phyloP scores from a whole-genome alignment of 2,113 vertebrate genomes.

The Trogon surrucura region DNA sequence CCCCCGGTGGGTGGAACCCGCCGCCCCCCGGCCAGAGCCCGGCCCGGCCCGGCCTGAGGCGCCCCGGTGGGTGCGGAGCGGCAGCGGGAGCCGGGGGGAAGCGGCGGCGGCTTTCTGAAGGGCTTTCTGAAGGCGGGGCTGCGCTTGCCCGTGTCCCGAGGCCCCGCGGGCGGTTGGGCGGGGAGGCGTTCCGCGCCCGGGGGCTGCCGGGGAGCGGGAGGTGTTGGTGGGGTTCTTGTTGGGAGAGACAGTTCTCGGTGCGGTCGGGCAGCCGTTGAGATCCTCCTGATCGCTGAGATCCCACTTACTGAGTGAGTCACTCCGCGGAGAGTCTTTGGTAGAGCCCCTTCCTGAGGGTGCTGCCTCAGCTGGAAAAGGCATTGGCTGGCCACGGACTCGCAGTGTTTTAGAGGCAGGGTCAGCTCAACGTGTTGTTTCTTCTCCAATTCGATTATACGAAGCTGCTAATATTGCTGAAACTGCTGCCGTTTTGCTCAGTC shows the following conservation, averaged over 20 bases:
- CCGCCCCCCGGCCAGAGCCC: background rate
- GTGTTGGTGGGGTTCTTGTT: too few species aligned
- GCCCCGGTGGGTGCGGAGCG: too few species aligned
- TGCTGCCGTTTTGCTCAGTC: background rate
- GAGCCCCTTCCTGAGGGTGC: background rate
- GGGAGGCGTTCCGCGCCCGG: too few species aligned
- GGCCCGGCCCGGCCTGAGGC: background rate
- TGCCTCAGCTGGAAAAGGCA: background rate
- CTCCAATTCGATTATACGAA: background rate
- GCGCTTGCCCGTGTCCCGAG: too few species aligned
- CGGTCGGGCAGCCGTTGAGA: background rate
- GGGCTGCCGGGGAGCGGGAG: too few species aligned
- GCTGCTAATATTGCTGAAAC: background rate
- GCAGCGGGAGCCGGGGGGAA: too few species aligned
- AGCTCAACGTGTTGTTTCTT: background rate
- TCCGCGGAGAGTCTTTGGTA: background rate
- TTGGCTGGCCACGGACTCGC: fast-evolving
- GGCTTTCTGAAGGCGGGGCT: too few species aligned
- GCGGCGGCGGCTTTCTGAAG: too few species aligned
- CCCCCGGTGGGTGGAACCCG: too few species aligned
- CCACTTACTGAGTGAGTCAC: background rate
- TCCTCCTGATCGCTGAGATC: background rate
- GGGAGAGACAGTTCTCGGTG: too few species aligned
- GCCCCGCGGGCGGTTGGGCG: too few species aligned
- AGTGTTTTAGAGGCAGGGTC: background rate